These are phyloP conservation scores for Macroglossus sobrinus DNA, from an alignment of 2,113 vertebrate genomes.

Conservation along the genomic window DNA sequence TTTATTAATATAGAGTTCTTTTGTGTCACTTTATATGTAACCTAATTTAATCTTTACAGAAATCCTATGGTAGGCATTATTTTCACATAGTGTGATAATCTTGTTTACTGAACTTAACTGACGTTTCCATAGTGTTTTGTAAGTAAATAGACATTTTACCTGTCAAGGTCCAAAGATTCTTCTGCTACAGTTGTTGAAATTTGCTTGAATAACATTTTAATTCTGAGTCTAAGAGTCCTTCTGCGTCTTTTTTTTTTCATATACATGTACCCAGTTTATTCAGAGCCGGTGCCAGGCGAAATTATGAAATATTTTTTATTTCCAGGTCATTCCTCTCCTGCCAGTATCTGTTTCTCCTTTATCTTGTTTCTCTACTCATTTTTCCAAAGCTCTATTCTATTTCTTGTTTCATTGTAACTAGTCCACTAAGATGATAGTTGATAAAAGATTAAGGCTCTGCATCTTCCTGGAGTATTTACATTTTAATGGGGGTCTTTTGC, in stretches of 20 bases:
- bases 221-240: neutral
- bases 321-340: neutral
- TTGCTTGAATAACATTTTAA: neutral
- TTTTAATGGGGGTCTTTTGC: slow-evolving; percentile 71
- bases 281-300: neutral
- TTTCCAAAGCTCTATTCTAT: slow-evolving; percentile 49
- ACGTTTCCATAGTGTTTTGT: neutral
- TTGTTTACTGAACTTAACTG: neutral
- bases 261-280: neutral
- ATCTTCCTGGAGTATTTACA: slow-evolving; percentile 64
- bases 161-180: neutral
- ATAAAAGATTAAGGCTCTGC: slow-evolving; percentile 65
- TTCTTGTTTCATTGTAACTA: slow-evolving; percentile 64
- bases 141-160: neutral
- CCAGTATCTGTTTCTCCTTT: slow-evolving; percentile 37
- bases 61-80: neutral
- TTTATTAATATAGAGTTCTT: neutral
- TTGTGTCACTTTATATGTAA: neutral
- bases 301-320: neutral
- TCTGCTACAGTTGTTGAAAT: neutral
- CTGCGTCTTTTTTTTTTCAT: neutral
- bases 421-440: slow-evolving; percentile 59
- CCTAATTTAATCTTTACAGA: neutral
- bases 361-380: slow-evolving; percentile 58
- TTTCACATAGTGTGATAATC: neutral